Base-by-base conservation (phyloP, 1,140 invertebrate species). In the Nasonia vitripennis region DNA sequence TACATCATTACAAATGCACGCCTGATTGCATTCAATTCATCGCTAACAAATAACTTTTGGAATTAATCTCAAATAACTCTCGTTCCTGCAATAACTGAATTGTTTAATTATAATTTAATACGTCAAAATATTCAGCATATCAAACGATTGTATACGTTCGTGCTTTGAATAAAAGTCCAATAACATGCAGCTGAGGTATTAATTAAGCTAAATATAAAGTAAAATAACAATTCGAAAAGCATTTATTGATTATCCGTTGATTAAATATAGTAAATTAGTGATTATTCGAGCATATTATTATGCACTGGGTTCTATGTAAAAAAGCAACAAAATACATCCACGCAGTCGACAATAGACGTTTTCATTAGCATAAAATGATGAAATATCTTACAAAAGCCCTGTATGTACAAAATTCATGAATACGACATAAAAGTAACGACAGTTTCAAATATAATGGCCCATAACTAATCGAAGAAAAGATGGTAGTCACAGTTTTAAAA, bases 401-500 rank as follows among this genome's bases (percentile, higher is more conserved):
- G 20, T n/a, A 20, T 14, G 10, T 10, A 7, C 48, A 12, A 78
- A 74, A 51, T 51, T 79, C 11, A 71, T 74, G 70, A 73, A 70
- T 48, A 70, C 62, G 51, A 71, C 78, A 14, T 82, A 85, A 73
- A 9, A 68, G 55, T 41, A 74, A 34, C 62, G 20, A 27, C 34
- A 48, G 70, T 79, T 84, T 67, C 67, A 4, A 37, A 34, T 45
- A 62, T 31, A 85, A 80, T 74, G 23, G 34, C 31, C 20, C 45
- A 75, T 75, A 74, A 78, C 71, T 84, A 37, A n/a, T 4, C 31
- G 27, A 67, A 85, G 68, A 48, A 80, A 67, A 73, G 77, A 23
- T 75, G 45, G 75, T 85, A 80, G 83, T 74, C 78, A 85, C 75
- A 80, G 70, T 45, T 75, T 55, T 85, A 74, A 73, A 68, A 81